Evolutionary conservation across 2,888 invertebrate species (phyloP), one percentile per base, ranked within the genome.

Genomic region (Calliphora vomitoria): DNA sequence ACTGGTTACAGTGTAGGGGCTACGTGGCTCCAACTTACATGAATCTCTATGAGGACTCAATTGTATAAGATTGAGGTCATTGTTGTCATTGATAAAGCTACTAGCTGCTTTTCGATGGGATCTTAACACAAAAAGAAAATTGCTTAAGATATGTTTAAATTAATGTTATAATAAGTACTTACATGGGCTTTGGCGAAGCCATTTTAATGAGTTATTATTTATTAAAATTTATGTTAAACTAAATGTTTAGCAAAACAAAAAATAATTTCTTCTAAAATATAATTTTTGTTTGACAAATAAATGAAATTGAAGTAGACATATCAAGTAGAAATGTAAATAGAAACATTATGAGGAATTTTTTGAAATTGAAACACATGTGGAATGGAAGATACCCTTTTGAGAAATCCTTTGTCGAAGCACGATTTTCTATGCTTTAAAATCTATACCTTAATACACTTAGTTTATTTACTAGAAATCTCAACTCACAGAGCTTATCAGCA

Each of bases 21-120:
- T 78, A 13, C 82, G 82, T 4, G 75, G 72, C 18, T 88, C 87
- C 18, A 74, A 60, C 13, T 72, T 76, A n/a, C 20, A 68, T 3
- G 64, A 10, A 3, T 85, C 82, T 8, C 38, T 58, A 10, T 84
- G 84, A 4, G 89, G 88, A 66, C 85, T 89, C 8, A 88, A 64
- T 55, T 84, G 87, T 41, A 82, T 82, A 4, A 85, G 53, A 68
- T 87, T 81, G 2, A 25, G 10, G n/a, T 71, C 82, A 38, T 80
- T 76, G 11, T 53, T 15, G 50, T 89, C 89, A 55, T 50, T 82
- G 35, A 89, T 71, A 38, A 89, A 89, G 53, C 80, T 78, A 53
- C 87, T 86, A 18, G 84, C 68, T 4, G 81, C 66, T 66, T 85
- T 89, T 81, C 87, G 88, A 15, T 55, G 47, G 15, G 58, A 71